Percentiles rank a stretch among this genome's conserved stretches.
These are phyloP conservation scores for Chorisops tibialis DNA, from an alignment of 2,888 invertebrate species.

Conservation along the genomic window DNA sequence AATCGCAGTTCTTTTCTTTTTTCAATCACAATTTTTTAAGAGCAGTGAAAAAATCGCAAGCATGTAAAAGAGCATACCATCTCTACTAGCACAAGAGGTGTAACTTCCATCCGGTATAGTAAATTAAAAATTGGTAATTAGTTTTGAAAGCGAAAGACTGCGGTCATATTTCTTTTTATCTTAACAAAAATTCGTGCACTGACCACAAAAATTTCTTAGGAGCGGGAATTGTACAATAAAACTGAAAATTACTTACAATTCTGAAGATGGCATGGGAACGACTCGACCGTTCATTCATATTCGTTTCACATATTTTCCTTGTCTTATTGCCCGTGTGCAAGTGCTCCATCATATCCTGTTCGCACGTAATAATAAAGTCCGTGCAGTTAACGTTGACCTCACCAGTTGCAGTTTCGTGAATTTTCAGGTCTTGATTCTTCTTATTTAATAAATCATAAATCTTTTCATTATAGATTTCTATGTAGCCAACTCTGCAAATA, in stretches of 20 bases:
- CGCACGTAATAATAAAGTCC: slow-evolving; percentile 62
- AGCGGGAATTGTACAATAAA: too few relatives aligned
- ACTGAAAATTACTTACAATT: slow-evolving; percentile 61
- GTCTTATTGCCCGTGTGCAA: slow-evolving; percentile 65
- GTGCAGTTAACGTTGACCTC: slow-evolving; percentile 62
- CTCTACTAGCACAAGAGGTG: too few relatives aligned
- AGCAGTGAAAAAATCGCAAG: too few relatives aligned
- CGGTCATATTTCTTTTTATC: too few relatives aligned
- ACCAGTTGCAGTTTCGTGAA: slow-evolving; percentile 62
- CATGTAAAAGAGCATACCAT: too few relatives aligned
- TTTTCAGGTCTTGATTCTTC: slow-evolving; percentile 60
- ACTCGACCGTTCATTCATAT: slow-evolving; percentile 86
- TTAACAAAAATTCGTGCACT: too few relatives aligned
- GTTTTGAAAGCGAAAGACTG: too few relatives aligned
- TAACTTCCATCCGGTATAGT: too few relatives aligned
- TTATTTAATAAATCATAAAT: slow-evolving; percentile 71
- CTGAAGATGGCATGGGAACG: slow-evolving; percentile 86
- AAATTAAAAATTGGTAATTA: too few relatives aligned
- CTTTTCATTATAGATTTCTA: slow-evolving; percentile 87
- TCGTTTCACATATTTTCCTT: slow-evolving; percentile 73
- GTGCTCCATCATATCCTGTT: slow-evolving; percentile 59
- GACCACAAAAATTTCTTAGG: too few relatives aligned
- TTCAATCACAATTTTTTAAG: too few relatives aligned
- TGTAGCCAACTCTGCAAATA: slow-evolving; percentile 69
- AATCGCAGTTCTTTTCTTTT: too few relatives aligned